A percentile compares a stretch with the other conserved stretches of the same genome.
These are phyloP conservation scores for Ariopsis seemanni DNA, from an alignment of 2,113 vertebrate genomes.

Conservation along the genomic window DNA sequence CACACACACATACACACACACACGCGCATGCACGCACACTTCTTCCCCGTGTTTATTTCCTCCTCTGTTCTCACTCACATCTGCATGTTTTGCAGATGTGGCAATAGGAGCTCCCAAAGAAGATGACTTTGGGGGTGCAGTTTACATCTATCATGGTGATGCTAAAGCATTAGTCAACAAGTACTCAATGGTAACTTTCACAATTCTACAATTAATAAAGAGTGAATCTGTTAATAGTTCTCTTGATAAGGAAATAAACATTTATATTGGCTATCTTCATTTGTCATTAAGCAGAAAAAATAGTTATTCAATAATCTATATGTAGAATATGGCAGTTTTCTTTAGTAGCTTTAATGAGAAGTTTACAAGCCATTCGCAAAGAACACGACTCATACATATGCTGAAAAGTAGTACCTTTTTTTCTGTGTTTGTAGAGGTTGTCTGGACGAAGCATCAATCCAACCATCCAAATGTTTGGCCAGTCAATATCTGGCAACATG, in stretches of 20 bases:
- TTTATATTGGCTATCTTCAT: not conserved
- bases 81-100: constrained; percentile 77
- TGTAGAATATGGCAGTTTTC: not conserved
- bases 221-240: not conserved
- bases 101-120: constrained; percentile 93
- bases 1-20: not conserved
- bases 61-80: constrained; percentile 27
- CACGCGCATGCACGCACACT: not conserved
- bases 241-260: not conserved
- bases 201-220: not conserved
- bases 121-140: constrained; percentile 85
- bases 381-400: not conserved
- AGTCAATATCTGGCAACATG: constrained; percentile 92
- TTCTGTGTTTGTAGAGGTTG: constrained; percentile 80
- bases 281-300: not conserved
- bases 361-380: not conserved
- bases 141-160: constrained; percentile 95
- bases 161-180: constrained; percentile 78
- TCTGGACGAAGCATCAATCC: constrained; percentile 81
- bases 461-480: constrained; percentile 91
- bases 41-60: constrained; percentile 1
- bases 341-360: not conserved
- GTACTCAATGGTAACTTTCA: constrained; percentile 87
- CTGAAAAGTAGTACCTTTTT: constrained; percentile 55
- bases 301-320: not conserved